Base-by-base conservation (phyloP, 1,140 invertebrate genomes). In the Cotesia typhae region DNA sequence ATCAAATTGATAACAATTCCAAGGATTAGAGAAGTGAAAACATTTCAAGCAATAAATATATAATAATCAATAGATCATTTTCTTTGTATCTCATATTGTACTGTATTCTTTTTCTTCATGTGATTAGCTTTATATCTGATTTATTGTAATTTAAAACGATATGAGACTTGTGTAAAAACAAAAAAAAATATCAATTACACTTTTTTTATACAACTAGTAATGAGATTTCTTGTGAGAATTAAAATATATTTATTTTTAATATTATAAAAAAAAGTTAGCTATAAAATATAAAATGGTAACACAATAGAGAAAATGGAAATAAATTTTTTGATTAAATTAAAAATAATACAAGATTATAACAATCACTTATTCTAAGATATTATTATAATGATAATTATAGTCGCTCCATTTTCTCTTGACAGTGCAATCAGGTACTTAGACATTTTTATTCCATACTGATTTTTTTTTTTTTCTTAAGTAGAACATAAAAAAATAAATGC, bases 401-500 rank as follows among this genome's bases (percentile, higher is more conserved):
- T 10, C 6, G 5, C 5, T 47, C 41, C 57, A 10, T 69, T 57
- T 63, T 65, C 38, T 20, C 67, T 63, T 70, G 76, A 76, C 72
- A 53, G 61, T 73, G 20, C 77, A 75, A 74, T 80, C 78, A 80
- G 78, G 78, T 80, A 80, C 77, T 36, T 68, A 76, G 73, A 76
- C 55, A 67, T 67, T 14, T 35, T 41, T 63, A n/a, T 51, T 14
- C 28, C 6, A 17, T 61, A 71, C 35, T 47, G 38, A 70, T 51
- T 35, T 28, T 6, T 20, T 72, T 55, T 4, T 14, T 73, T 73
- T 75, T 47, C 9, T 41, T 47, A 28, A 28, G 28, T 28, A 47
- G 41, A 9, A 9, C 10, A 1, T 72, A 41, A 55, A 20, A 14
- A 55, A 55, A 20, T 68, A 70, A 28, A 28, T 28, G 28, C 28